Conservation (phyloP, 2,797 vertebrate genomes). For the Brotula barbata region DNA sequence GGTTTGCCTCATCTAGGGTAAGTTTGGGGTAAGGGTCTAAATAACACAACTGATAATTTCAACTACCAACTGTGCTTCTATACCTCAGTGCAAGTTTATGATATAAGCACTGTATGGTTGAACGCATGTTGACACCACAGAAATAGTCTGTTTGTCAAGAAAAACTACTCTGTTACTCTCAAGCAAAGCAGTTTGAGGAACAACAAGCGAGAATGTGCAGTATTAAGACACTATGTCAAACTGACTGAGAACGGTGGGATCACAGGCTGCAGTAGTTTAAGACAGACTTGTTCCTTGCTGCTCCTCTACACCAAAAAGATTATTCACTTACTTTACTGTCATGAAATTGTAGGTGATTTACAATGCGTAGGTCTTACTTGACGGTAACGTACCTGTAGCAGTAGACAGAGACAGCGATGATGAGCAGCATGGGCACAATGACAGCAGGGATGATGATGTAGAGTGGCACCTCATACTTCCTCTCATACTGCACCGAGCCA, state of each 20-base stretch:
- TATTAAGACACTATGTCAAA: background rate
- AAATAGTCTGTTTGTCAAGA: background rate
- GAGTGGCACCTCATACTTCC: slow-evolving; percentile 84
- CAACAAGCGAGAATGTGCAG: background rate
- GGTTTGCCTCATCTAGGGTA: too few species aligned
- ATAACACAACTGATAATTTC: too few species aligned
- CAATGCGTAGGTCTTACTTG: slow-evolving; percentile 19
- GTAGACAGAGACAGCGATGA: slow-evolving; percentile 88
- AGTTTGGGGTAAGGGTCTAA: too few species aligned
- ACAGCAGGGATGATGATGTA: slow-evolving; percentile 93
- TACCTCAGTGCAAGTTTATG: too few species aligned
- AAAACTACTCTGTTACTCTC: background rate
- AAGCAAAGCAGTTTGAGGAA: background rate
- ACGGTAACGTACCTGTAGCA: slow-evolving; percentile 88
- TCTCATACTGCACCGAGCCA: slow-evolving; percentile 88
- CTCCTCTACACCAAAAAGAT: background rate
- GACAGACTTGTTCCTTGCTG: background rate
- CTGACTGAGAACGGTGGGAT: background rate
- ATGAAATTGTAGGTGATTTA: background rate
- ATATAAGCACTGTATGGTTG: too few species aligned
- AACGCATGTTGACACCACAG: too few species aligned
- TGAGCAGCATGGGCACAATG: slow-evolving; percentile 90
- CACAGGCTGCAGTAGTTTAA: background rate
- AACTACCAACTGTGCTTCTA: too few species aligned
- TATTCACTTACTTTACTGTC: background rate